Evolutionary conservation across 2,797 vertebrate species (phyloP), one percentile per base, ranked within the genome.

Genomic region (Cyprinella venusta): DNA sequence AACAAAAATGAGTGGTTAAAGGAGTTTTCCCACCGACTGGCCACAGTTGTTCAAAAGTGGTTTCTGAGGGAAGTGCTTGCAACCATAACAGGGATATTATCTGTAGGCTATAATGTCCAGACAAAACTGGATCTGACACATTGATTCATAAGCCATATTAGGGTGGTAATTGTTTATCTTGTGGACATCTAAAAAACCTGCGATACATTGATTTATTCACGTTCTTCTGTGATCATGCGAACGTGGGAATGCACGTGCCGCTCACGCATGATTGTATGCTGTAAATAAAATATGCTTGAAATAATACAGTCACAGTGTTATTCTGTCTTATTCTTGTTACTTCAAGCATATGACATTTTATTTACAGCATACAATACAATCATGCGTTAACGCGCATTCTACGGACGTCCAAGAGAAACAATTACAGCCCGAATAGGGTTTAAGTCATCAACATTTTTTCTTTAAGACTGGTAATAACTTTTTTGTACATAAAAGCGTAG

Each of bases 11-110:
- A 79, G 82, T 52, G 76, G 54, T 86, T 86, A 67, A 56, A 70
- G 42, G 79, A 64, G 50, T 87, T 87, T 81, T 84, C 71, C 79
- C 77, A 63, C 63, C 69, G 65, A 79, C 76, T 64, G 61, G 71
- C 75, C 85, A 84, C 76, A 87, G 80, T 85, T 81, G 76, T 82
- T 36, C 30, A 78, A 79, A 82, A 50, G 71, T 78, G 82, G 82
- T 88, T 84, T 80, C 45, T 69, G 42, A 84, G 61, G 76, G 72
- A 83, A 85, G 80, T 72, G 80, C 84, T 79, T 83, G 42, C 86
- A 83, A 69, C 85, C 85, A 67, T 79, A 64, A 80, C 56, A 86
- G 87, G 86, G 77, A 61, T 77, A 85, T 85, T 85, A 81, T 86
- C 68, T 72, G 80, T 65, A 38, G 36, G 36, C 36, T 38, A 72